Conservation (phyloP, 2,113 vertebrate species). For the Lasiurus cinereus region DNA sequence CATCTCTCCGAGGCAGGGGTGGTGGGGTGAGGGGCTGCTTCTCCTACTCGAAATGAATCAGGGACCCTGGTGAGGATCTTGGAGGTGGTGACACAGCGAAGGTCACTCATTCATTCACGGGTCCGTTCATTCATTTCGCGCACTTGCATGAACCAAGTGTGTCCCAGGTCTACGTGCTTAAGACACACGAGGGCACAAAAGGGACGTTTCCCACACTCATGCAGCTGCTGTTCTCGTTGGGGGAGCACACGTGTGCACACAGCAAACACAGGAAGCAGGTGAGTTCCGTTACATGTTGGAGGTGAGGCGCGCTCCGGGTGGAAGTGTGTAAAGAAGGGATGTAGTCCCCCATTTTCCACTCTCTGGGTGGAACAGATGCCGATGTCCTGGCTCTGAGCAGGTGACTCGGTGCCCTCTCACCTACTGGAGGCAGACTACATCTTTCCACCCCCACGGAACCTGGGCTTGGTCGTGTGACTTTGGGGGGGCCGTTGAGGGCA, state of each 20-base stretch:
- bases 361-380: neutral
- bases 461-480: neutral
- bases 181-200: neutral
- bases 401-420: neutral
- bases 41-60: neutral
- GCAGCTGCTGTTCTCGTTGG: neutral
- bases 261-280: neutral
- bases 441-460: neutral
- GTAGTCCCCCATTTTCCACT: neutral
- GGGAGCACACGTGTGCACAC: neutral
- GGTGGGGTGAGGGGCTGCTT: neutral
- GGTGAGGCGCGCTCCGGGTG: neutral
- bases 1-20: rapidly evolving
- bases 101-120: neutral
- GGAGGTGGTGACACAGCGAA: neutral
- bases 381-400: neutral
- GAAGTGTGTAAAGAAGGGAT: rapidly evolving
- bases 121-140: neutral
- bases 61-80: neutral
- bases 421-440: rapidly evolving
- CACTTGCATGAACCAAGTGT: rapidly evolving
- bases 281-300: rapidly evolving
- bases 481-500: neutral
- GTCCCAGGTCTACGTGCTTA: neutral
- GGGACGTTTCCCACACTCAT: neutral